Percentiles rank a stretch among this genome's conserved stretches.
Evolutionary conservation across 2,797 vertebrate genomes (phyloP).

Genomic region (Tenualosa thibaudeaui): DNA sequence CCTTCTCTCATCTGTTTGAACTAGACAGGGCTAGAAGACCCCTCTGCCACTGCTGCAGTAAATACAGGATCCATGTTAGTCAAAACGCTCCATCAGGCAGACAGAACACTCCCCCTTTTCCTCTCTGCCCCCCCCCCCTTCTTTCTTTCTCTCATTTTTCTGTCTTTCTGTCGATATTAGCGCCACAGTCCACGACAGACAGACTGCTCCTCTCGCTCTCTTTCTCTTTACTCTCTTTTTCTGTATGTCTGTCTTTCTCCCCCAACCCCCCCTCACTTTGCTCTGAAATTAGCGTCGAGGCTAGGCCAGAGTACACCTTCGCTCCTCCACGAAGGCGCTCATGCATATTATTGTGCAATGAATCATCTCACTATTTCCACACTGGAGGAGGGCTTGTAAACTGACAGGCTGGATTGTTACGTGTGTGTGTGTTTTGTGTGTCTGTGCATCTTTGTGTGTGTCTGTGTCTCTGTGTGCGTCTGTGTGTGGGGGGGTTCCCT

Average conservation of each 20-base stretch:
- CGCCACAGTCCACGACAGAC: no score
- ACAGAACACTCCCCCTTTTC: neutral
- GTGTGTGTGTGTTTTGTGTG: neutral
- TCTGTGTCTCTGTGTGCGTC: neutral
- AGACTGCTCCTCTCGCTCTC: neutral
- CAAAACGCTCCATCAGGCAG: neutral
- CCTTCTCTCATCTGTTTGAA: constrained; percentile 13
- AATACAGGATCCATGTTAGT: neutral
- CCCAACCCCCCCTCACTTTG: neutral
- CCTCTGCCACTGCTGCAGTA: neutral
- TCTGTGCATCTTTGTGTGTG: neutral
- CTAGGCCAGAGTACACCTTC: neutral
- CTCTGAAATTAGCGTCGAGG: neutral
- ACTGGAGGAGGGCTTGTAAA: neutral
- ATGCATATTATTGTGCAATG: constrained; percentile 28
- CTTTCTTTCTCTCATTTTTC: neutral
- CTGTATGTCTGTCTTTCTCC: neutral
- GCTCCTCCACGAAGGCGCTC: neutral
- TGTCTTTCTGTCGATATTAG: neutral
- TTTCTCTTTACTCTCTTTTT: neutral
- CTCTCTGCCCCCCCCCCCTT: neutral
- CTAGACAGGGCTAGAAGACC: neutral
- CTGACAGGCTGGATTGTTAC: constrained; percentile 16
- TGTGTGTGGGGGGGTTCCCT: neutral
- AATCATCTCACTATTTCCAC: constrained; percentile 29